Evolutionary conservation across 2,113 vertebrate species (phyloP).

Genomic region (human): DNA sequence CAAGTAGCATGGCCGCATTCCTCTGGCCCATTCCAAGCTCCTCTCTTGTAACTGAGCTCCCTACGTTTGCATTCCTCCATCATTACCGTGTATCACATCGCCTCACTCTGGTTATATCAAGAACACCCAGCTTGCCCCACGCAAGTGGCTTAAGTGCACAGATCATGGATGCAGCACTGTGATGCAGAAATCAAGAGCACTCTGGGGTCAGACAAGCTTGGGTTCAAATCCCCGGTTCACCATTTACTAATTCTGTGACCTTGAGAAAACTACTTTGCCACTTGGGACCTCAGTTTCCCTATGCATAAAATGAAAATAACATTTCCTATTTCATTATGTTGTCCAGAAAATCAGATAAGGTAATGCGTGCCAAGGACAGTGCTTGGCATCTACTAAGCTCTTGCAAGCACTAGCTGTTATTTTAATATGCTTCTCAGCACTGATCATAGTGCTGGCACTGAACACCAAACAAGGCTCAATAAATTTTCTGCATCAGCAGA

Average conservation of each 20-base stretch:
- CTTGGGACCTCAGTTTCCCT: neutral
- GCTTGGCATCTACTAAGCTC: neutral
- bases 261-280: neutral
- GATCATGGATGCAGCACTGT: rapidly evolving
- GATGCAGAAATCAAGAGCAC: neutral
- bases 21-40: neutral
- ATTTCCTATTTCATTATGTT: neutral
- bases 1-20: neutral
- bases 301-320: neutral
- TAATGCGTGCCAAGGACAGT: too few species aligned
- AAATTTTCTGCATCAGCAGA: neutral
- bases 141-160: neutral
- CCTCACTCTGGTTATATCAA: neutral
- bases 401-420: neutral
- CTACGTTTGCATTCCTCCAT: neutral
- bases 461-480: neutral
- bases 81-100: neutral
- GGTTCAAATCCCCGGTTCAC: neutral
- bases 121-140: neutral
- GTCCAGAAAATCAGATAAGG: neutral
- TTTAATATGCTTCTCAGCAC: neutral
- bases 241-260: neutral
- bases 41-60: neutral
- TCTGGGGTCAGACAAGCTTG: neutral
- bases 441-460: neutral